These are phyloP conservation scores for Apteryx mantelli DNA, from an alignment of 2,113 vertebrate species.

Conservation along the genomic window DNA sequence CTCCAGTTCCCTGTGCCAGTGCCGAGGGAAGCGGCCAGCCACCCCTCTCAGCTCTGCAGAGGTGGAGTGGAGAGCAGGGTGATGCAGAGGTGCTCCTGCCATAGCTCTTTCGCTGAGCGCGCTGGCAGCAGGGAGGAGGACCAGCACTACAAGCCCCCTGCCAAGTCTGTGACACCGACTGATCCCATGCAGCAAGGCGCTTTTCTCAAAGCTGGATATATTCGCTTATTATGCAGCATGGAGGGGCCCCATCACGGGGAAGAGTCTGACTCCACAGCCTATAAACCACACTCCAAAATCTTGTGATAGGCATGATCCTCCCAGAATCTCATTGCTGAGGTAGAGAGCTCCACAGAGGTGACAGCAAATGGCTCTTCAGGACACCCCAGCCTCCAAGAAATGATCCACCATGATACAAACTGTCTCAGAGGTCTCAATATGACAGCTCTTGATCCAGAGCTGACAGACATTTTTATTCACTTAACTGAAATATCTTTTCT, in stretches of 20 bases:
- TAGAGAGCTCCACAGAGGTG: background rate
- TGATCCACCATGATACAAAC: rapidly evolving
- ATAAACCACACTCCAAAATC: background rate
- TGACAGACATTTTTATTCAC: background rate
- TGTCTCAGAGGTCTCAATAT: background rate
- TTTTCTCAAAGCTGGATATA: background rate
- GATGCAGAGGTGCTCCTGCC: background rate
- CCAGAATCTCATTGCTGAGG: background rate
- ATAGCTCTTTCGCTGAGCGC: background rate
- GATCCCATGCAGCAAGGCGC: background rate
- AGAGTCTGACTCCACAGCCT: background rate
- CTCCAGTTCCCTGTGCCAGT: background rate
- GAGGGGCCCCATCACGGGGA: background rate
- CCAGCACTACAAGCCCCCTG: background rate
- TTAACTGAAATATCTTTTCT: background rate
- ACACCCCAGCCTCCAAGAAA: background rate
- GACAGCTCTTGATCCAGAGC: background rate
- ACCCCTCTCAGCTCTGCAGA: background rate
- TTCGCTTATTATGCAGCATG: background rate
- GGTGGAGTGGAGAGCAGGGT: background rate
- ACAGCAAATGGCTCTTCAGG: background rate
- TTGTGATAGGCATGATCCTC: rapidly evolving
- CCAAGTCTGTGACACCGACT: background rate
- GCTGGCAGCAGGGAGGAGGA: background rate
- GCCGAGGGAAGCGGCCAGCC: background rate